Evolutionary conservation across 53 echinoderm and acorn worm genomes (phyloP).

Genomic region (Holothuria leucospilota): DNA sequence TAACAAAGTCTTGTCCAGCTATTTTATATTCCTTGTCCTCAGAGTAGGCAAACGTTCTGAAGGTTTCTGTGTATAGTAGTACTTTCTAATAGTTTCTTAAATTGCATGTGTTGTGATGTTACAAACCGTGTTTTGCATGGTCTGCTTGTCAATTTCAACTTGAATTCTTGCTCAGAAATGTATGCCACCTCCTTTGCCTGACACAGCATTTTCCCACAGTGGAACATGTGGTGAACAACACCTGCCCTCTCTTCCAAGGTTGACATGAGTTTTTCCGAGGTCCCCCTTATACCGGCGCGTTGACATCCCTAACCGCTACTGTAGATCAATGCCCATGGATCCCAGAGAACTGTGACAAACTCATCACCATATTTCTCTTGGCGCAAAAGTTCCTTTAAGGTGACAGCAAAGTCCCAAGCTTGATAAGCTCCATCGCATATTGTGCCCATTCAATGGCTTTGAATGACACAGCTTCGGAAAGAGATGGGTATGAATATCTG

Average conservation of each 20-base stretch:
- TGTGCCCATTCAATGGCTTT: slow-evolving; percentile 6
- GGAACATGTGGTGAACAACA: slow-evolving; percentile 11
- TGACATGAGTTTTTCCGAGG: not conserved
- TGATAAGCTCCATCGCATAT: slow-evolving; percentile 22
- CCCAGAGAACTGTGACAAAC: not conserved
- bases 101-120: not conserved
- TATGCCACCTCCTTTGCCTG: not conserved
- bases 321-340: not conserved
- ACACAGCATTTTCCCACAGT: slow-evolving; percentile 16
- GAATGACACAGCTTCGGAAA: not conserved
- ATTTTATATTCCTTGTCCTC: slow-evolving; percentile 12
- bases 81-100: slow-evolving; percentile 2
- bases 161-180: not conserved
- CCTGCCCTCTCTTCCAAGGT: not conserved
- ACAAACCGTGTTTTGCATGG: not conserved
- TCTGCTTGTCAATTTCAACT: not conserved
- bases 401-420: not conserved
- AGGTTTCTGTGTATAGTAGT: not conserved
- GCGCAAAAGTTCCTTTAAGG: not conserved
- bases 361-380: not conserved
- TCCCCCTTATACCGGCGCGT: not conserved
- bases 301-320: slow-evolving; percentile 1
- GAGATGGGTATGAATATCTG: not conserved
- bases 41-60: not conserved
- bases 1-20: slow-evolving; percentile 6